Conservation (phyloP, 2,888 invertebrate species). For the Dermolepida albohirtum region DNA sequence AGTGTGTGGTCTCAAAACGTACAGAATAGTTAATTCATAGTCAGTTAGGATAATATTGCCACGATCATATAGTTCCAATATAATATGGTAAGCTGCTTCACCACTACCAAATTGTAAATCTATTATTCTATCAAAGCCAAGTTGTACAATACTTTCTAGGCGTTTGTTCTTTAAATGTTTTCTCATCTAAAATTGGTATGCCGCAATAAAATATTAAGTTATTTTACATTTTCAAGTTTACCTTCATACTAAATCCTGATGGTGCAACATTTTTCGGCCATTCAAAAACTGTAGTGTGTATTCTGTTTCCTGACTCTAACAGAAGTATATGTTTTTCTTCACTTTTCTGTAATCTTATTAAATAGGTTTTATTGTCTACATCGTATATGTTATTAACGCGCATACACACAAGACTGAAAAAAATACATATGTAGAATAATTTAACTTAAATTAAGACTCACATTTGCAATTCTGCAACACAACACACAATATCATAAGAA, state of each 20-base stretch:
- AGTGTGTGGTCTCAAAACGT: slow-evolving; percentile 91
- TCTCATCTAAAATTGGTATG: slow-evolving; percentile 73
- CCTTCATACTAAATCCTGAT: slow-evolving; percentile 98
- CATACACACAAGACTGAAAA: slow-evolving; percentile 84
- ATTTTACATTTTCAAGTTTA: slow-evolving; percentile 55
- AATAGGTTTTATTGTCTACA: slow-evolving; percentile 95
- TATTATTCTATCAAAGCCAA: slow-evolving; percentile 94
- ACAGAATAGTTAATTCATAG: slow-evolving; percentile 87
- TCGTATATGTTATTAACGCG: slow-evolving; percentile 98
- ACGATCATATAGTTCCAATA: slow-evolving; percentile 94
- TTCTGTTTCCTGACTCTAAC: slow-evolving; percentile 92
- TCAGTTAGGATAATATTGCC: slow-evolving; percentile 97
- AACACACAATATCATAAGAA: slow-evolving; percentile 92
- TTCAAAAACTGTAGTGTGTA: slow-evolving; percentile 95
- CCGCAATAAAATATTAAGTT: too few species aligned
- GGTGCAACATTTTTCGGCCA: slow-evolving; percentile 98
- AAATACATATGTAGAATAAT: slow-evolving; percentile 34
- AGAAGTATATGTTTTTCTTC: slow-evolving; percentile 90
- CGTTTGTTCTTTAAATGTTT: slow-evolving; percentile 98
- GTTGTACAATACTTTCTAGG: slow-evolving; percentile 84
- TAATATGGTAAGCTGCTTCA: slow-evolving; percentile 94
- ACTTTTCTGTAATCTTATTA: slow-evolving; percentile 86
- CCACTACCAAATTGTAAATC: slow-evolving; percentile 95
- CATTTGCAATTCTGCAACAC: slow-evolving; percentile 88
- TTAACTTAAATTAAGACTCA: slow-evolving; percentile 58